Base-by-base conservation (phyloP, 2,888 invertebrate species). In the Phrixothrix hirtus region DNA sequence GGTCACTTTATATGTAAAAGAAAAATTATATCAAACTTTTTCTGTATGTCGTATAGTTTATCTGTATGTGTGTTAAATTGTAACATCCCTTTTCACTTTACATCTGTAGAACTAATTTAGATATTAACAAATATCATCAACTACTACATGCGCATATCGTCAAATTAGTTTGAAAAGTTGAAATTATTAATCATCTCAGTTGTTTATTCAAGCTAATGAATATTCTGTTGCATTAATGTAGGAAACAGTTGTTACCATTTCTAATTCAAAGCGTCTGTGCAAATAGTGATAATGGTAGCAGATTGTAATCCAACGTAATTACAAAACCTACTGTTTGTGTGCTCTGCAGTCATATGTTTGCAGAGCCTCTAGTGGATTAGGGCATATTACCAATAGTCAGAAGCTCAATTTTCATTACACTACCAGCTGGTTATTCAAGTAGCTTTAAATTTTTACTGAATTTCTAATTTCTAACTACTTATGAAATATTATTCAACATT, bases 251-350 rank as follows among this genome's bases (percentile, higher is more conserved):
- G 54, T 54, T 54, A 49, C 54, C 44, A 36, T 44, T 48, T 30
- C 48, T 54, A 49, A 49, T 44, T 48, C 48, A 49, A 49, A 54
- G 54, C 54, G 48, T 54, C 54, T 54, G 54, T 54, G 54, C 54
- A 54, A 54, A 54, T 54, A 54, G 54, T 54, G 54, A 54, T 54
- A 54, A 54, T 54, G 54, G 54, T 54, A 54, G 44, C 49, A 49
- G 48, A 54, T 54, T 54, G 54, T 54, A 54, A 54, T 54, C 54
- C 54, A 42, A 54, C 49, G 43, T 44, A 49, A 54, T 49, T 54
- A 48, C 54, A 54, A 54, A 54, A 54, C 53, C 48, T 54, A 49
- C 44, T 54, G 49, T 53, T 47, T 53, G 47, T 48, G 36, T 53
- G 48, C 43, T 43, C 48, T 38, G 16, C 38, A 53, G 47, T 47